Conservation (phyloP, 2,888 invertebrate species). For the Caenorhabditis sp. region DNA sequence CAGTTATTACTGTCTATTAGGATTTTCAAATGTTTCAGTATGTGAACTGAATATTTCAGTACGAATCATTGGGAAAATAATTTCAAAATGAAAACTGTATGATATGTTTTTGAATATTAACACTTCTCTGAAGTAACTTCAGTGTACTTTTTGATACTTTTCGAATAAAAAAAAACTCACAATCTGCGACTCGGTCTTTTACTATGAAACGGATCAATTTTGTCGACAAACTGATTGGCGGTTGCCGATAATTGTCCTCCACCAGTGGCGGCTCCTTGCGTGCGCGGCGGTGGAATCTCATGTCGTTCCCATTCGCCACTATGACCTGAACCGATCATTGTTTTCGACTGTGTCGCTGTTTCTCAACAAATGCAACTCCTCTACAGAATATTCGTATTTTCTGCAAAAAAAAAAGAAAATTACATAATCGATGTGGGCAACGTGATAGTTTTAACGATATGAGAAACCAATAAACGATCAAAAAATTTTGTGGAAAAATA, state of each 20-base stretch:
- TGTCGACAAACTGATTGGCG: constrained; percentile 82
- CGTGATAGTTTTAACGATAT: neutral
- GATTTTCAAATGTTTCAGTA: no score
- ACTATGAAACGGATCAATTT: constrained; percentile 94
- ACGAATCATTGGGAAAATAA: neutral
- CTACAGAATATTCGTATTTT: neutral
- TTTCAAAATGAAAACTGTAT: neutral
- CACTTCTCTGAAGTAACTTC: no score
- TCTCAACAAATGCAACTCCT: no score
- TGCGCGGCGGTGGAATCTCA: constrained; percentile 53
- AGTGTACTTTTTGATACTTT: no score
- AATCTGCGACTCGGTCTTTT: constrained; percentile 93
- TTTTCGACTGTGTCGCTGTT: neutral
- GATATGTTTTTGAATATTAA: no score
- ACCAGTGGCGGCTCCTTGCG: constrained; percentile 68
- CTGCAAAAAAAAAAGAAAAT: neutral
- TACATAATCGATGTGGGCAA: neutral
- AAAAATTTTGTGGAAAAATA: no score
- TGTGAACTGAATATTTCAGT: constrained; percentile 1
- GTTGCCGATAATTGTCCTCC: constrained; percentile 67
- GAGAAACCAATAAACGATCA: neutral
- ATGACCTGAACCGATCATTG: constrained; percentile 30
- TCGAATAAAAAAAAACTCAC: constrained; percentile 55
- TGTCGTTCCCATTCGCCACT: constrained; percentile 54
- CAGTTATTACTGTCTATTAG: no score